A percentile compares a stretch with the other conserved stretches of the same genome.
Conservation (phyloP, 2,113 vertebrate genomes). For the Hassar affinis region DNA sequence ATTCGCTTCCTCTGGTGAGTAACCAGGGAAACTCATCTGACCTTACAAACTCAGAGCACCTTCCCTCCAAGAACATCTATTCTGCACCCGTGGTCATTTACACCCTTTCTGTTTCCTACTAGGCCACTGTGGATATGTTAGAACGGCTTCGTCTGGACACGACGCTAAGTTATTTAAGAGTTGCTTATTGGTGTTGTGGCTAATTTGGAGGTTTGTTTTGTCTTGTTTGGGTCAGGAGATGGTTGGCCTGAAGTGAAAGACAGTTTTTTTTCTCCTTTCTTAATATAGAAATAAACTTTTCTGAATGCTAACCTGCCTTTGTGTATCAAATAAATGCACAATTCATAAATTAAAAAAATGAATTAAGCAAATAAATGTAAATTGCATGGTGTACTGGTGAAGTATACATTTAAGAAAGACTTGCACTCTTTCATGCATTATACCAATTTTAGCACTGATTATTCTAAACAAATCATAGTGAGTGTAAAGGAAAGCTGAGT, state of each 20-base stretch:
- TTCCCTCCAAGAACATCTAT: conserved; percentile 74
- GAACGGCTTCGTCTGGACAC: conserved; percentile 28
- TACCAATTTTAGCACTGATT: background rate
- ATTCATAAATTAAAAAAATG: background rate
- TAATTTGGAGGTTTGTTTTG: conserved; percentile 73
- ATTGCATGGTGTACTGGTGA: background rate
- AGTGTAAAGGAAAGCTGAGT: background rate
- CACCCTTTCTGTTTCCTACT: conserved; percentile 70
- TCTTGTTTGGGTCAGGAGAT: conserved; percentile 67
- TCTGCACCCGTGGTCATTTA: conserved; percentile 75
- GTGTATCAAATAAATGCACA: background rate
- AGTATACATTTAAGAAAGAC: background rate
- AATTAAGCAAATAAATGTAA: background rate
- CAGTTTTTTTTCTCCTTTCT: background rate
- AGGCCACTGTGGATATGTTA: conserved; percentile 47
- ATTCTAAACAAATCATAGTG: background rate
- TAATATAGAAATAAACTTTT: background rate
- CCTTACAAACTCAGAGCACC: conserved; percentile 75
- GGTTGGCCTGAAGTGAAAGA: conserved; percentile 8
- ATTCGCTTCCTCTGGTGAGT: conserved; percentile 72
- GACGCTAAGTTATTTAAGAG: conserved; percentile 51
- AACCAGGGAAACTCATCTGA: conserved; percentile 78
- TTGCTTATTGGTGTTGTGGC: conserved; percentile 75
- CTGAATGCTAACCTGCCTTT: background rate
- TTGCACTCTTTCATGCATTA: background rate